phyloP scores from a whole-genome alignment of 2,888 invertebrate genomes.

The Netelia fuscicornis region DNA sequence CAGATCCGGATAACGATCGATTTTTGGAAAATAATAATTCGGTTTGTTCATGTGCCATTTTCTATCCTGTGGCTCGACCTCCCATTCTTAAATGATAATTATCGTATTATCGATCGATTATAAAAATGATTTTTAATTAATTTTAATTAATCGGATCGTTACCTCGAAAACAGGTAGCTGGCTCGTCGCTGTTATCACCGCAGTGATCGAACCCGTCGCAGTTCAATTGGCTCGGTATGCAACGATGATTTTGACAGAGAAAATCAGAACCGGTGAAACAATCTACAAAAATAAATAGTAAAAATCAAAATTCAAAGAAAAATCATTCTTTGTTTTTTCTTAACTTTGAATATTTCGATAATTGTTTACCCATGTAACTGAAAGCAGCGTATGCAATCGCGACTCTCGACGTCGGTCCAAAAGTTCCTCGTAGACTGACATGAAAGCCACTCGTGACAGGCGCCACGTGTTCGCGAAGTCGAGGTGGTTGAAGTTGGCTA shows the following conservation, averaged over 20 bases:
- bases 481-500: conserved; percentile 79
- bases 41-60: conserved; percentile 89
- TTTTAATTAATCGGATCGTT: conserved; percentile 39
- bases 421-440: conserved; percentile 88
- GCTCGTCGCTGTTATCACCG: conserved; percentile 90
- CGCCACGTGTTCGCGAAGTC: conserved; percentile 87
- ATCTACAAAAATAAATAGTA: conserved; percentile 84
- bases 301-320: conserved; percentile 4
- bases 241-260: conserved; percentile 90
- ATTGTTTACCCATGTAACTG: conserved; percentile 88
- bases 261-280: conserved; percentile 90
- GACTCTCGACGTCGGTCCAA: conserved; percentile 88
- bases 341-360: not conserved
- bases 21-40: conserved; percentile 91
- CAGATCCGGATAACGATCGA: conserved; percentile 88
- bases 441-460: conserved; percentile 89
- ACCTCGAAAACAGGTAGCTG: conserved; percentile 87
- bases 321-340: not conserved
- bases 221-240: conserved; percentile 88
- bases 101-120: conserved; percentile 12
- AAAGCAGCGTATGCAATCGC: conserved; percentile 90
- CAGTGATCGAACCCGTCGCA: conserved; percentile 93
- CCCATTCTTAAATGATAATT: conserved; percentile 84
- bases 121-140: not conserved
- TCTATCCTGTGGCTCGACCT: conserved; percentile 86